Percentiles rank a stretch among this genome's conserved stretches.
phyloP scores from a whole-genome alignment of 2,888 invertebrate species.

The Rotaria sp. region DNA sequence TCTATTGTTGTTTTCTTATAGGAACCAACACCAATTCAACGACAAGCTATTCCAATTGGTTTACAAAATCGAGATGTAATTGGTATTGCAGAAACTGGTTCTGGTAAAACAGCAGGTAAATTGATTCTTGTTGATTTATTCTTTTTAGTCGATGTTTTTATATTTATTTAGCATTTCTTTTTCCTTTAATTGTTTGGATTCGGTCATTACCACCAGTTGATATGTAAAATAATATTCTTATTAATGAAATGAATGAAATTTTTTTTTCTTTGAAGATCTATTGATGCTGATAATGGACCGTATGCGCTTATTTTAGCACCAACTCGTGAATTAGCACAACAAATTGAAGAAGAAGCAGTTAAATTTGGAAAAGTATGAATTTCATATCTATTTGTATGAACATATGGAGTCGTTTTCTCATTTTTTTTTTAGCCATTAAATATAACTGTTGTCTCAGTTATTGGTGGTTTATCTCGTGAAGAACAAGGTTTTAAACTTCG shows the following conservation, averaged over 20 bases:
- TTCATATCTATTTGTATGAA: slow-evolving; percentile 58
- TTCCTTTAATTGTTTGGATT: slow-evolving; percentile 93
- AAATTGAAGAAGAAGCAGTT: slow-evolving; percentile 95
- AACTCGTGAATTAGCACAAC: slow-evolving; percentile 96
- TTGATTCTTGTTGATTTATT: background rate
- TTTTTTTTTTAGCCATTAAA: slow-evolving; percentile 44
- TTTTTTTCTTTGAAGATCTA: slow-evolving; percentile 43
- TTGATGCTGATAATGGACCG: slow-evolving; percentile 68
- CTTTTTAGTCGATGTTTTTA: background rate
- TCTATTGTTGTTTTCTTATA: background rate
- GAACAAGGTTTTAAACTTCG: slow-evolving; percentile 93
- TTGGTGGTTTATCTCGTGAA: slow-evolving; percentile 73
- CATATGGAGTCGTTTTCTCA: background rate
- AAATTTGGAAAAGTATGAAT: slow-evolving; percentile 81
- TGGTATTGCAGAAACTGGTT: slow-evolving; percentile 97
- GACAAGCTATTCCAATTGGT: slow-evolving; percentile 98
- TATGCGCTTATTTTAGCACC: slow-evolving; percentile 98
- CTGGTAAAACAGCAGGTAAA: slow-evolving; percentile 77
- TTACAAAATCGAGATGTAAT: slow-evolving; percentile 73
- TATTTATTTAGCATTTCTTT: slow-evolving; percentile 70
- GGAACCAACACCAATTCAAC: slow-evolving; percentile 95
- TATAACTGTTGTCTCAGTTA: slow-evolving; percentile 53
- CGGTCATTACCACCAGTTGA: slow-evolving; percentile 91
- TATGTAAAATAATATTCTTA: slow-evolving; percentile 56
- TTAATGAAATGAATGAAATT: background rate